phyloP scores from a whole-genome alignment of 1,140 invertebrate species.

The Portunus trituberculatus region DNA sequence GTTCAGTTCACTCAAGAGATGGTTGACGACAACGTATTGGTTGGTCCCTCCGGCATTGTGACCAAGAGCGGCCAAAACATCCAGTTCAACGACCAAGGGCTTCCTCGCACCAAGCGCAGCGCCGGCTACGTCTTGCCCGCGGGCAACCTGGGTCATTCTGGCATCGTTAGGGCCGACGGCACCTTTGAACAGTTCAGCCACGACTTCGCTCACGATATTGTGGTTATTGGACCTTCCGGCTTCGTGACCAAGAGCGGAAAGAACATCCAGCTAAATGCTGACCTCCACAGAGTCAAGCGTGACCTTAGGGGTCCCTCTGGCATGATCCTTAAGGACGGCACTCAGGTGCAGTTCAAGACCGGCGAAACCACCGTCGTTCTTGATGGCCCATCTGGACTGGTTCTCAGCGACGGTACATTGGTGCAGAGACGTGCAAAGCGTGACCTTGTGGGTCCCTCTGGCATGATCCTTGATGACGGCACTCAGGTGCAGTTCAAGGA shows the following conservation, averaged over 20 bases:
- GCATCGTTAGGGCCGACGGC: background rate
- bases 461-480: slow-evolving; percentile 50
- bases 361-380: background rate
- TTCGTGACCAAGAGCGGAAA: slow-evolving; percentile 73
- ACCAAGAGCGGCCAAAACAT: slow-evolving; percentile 70
- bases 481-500: slow-evolving; percentile 47
- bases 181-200: slow-evolving; percentile 50
- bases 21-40: slow-evolving; percentile 67
- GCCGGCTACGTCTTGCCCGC: slow-evolving; percentile 26
- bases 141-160: background rate
- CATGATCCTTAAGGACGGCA: slow-evolving; percentile 69
- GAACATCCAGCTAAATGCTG: slow-evolving; percentile 69
- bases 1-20: slow-evolving; percentile 70
- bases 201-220: slow-evolving; percentile 59
- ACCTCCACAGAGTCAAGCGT: slow-evolving; percentile 39
- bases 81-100: slow-evolving; percentile 60
- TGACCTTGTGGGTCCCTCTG: slow-evolving; percentile 22
- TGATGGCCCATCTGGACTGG: slow-evolving; percentile 7
- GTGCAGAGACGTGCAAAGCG: slow-evolving; percentile 35
- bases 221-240: slow-evolving; percentile 70
- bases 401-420: slow-evolving; percentile 36
- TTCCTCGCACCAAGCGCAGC: slow-evolving; percentile 57
- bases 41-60: slow-evolving; percentile 73
- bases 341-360: slow-evolving; percentile 45
- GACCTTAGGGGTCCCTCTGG: slow-evolving; percentile 65